Evolutionary conservation across 1,140 invertebrate species (phyloP).

Genomic region (Lepidotrigona ventralis): DNA sequence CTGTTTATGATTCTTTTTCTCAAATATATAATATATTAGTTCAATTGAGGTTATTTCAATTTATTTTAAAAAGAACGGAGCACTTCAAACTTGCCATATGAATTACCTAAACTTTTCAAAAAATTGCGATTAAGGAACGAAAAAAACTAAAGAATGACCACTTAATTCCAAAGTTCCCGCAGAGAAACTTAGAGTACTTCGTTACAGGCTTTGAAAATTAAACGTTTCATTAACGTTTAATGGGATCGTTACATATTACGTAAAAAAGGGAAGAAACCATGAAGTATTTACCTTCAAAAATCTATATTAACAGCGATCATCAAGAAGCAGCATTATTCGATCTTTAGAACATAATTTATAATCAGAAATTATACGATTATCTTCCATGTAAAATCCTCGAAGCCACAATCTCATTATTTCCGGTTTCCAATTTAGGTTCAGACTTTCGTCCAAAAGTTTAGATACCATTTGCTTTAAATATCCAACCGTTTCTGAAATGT

Average conservation of each 20-base stretch:
- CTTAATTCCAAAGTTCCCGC: not conserved
- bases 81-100: not conserved
- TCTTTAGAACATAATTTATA: constrained; percentile 38
- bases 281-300: not conserved
- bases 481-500: constrained; percentile 45
- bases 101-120: not conserved
- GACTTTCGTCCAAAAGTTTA: not conserved
- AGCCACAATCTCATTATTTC: constrained; percentile 46
- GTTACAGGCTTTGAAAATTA: constrained; percentile 3
- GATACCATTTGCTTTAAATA: constrained; percentile 33
- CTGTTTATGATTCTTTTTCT: not conserved
- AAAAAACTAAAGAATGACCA: not conserved
- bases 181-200: not conserved
- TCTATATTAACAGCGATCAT: not conserved
- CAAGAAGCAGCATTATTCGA: constrained; percentile 38
- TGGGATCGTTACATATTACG: not conserved
- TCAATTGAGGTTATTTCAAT: not conserved
- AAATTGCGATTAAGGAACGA: not conserved
- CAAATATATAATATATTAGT: not conserved
- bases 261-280: no score
- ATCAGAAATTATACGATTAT: constrained; percentile 48
- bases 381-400: constrained; percentile 40
- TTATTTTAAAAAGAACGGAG: not conserved
- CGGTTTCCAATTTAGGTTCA: constrained; percentile 33
- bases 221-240: not conserved